Evolutionary conservation across 2,888 invertebrate genomes (phyloP), one percentile per base, ranked within the genome.

Genomic region (Octodonta nipae): DNA sequence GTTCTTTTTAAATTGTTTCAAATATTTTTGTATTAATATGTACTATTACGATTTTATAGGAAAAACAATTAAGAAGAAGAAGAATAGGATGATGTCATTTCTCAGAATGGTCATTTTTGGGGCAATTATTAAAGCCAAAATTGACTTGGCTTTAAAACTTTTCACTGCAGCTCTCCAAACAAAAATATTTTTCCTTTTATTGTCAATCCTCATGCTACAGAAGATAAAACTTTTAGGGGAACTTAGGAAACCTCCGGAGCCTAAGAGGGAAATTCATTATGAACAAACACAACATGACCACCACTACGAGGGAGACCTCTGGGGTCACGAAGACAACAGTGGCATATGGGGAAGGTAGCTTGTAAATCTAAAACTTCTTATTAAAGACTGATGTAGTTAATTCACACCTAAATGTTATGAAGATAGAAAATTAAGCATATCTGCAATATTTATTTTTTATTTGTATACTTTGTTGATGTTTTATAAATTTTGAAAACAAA

Each of bases 221-320:
- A 62, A 77, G 27, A 75, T 75, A 0, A 66, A 77, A 29, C 76
- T 83, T 54, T 81, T 78, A 73, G 61, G 81, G 16, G 82, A 83
- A 38, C 49, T 82, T 34, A 82, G 82, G 58, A 77, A 78, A 30
- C 66, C 62, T 1, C 68, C 69, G 29, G 66, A 66, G 32, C 81
- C 82, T 0, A 72, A 77, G 43, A 83, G 82, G 66, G 79, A 82
- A 40, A 75, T 83, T 48, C 82, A 82, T 57, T 81, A 82, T 57
- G 82, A 83, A 61, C 80, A 83, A 53, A 82, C 83, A 1, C 80
- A 82, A 51, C 83, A 83, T 51, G 82, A 84, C 61, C 83, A 83
- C 51, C 82, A 83, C 43, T 83, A 83, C 50, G 75, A 75, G 33
- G 61, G 61, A 24, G 75, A 74, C 29, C 30, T 26, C n/a, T 40